Base-by-base conservation (phyloP, 2,797 vertebrate genomes). In the Lagorchestes hirsutus region DNA sequence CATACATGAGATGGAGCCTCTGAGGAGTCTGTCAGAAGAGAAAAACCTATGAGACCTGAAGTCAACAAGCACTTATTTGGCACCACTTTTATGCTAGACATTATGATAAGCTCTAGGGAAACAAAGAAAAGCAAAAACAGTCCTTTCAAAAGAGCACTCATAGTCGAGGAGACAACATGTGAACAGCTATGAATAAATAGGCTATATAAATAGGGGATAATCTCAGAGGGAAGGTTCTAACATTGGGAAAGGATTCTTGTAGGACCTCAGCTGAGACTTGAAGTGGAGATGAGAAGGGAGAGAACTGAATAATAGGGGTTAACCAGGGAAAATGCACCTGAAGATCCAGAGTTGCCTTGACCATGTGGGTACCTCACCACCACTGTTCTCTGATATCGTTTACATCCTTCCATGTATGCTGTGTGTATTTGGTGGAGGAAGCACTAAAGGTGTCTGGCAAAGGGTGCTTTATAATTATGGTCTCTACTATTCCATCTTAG, bases 11-110 rank as follows among this genome's bases (percentile, higher is more conserved):
- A 62, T 31, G 34, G 34, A 74, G 34, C 16, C 34, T 74, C 62
- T 74, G 34, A 74, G 14, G 34, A 67, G 13, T 67, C 62, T 9
- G n/a, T 9, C 34, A n/a, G 62, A 4, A 67, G 14, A 67, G 62
- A 74, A 74, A n/a, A 74, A 74, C 27, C 1, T 40, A 18, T 74
- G 14, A 40, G 16, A 74, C 62, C 34, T 8, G 31, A 74, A n/a
- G 14, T n/a, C 4, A 91, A 9, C 58, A 95, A 93, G 90, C 54
- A 91, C 55, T 94, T 93, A 92, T 52, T 96, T 4, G 16, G 46
- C 50, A 90, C 52, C 34, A 90, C 93, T 10, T 95, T 90, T 46
- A 55, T 74, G 34, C 6, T 55, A 95, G 12, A 3, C 54, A 82
- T 92, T 10, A 16, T 52, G 31, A 56, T 54, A 34, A 87, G 29